Percentiles rank a stretch among this genome's conserved stretches.
Evolutionary conservation across 2,888 invertebrate species (phyloP).

Genomic region (Mesorhabditis spiculigera): DNA sequence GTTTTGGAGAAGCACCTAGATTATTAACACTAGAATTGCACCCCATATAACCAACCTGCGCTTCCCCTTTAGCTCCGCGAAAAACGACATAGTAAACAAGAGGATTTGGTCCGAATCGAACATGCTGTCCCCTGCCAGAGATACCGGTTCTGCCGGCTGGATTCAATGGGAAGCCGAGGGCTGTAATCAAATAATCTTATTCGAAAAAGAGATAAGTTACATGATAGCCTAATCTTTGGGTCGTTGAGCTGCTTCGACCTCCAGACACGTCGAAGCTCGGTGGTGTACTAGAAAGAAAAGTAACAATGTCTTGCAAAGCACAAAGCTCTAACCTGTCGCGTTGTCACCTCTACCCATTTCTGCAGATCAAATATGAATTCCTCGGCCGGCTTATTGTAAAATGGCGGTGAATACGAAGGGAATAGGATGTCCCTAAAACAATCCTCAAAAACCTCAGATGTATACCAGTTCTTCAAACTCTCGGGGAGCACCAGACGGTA

Average conservation of each 20-base stretch:
- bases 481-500: background rate
- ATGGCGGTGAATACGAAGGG: constrained; percentile 29
- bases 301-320: background rate
- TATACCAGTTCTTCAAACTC: background rate
- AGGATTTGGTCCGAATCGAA: constrained; percentile 53
- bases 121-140: constrained; percentile 50
- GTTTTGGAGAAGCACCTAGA: constrained; percentile 6
- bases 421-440: constrained; percentile 14
- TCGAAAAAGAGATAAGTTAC: constrained; percentile 16
- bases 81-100: constrained; percentile 41
- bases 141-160: constrained; percentile 48
- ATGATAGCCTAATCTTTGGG: constrained; percentile 18
- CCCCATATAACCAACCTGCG: background rate
- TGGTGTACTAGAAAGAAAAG: constrained; percentile 29
- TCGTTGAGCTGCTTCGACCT: constrained; percentile 36
- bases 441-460: constrained; percentile 4
- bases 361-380: constrained; percentile 42
- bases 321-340: constrained; percentile 25
- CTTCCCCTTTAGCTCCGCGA: constrained; percentile 16
- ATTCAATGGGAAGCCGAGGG: constrained; percentile 53
- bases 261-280: constrained; percentile 36
- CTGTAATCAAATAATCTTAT: constrained; percentile 14
- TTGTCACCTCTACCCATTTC: constrained; percentile 43
- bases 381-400: constrained; percentile 39
- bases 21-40: background rate